Evolutionary conservation across 2,888 invertebrate species (phyloP), one percentile per base, ranked within the genome.

Genomic region (Pterostichus niger): DNA sequence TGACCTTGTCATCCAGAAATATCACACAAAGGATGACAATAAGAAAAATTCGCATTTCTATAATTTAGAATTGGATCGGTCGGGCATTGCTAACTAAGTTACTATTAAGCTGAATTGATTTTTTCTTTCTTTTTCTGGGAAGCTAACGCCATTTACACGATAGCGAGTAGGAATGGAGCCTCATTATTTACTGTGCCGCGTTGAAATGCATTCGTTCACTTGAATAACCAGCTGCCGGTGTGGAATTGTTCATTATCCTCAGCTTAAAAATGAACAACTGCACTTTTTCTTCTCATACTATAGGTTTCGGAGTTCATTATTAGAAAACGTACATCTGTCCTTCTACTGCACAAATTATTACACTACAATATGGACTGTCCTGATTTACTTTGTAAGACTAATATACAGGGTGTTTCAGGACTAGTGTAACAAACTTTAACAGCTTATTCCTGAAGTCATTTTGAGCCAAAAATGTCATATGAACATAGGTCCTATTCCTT

Each of bases 71-170:
- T 31, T 24, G 31, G 64, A 64, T 64, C 64, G 64, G 31, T 64
- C 35, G 35, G 35, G 64, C n/a, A 64, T 31, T 33, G 64, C 64
- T 64, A 64, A 64, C 64, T 64, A 64, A 64, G 35, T 64, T 64
- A 31, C 64, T 35, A 33, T 64, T 35, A 35, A 64, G 17, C 35
- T 64, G 64, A 64, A 64, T 64, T 64, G 64, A 64, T 64, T 31
- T 31, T 59, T 10, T 59, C 59, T 31, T 24, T 15, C 15, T 24
- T 64, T 64, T 64, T 31, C 31, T 31, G n/a, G 64, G 17, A 11
- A 64, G 24, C 24, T 31, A 64, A 35, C 11, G 31, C 64, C 31
- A 31, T 64, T 49, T 49, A 49, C 49, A 49, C 49, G 49, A 49
- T 49, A 49, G 49, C 49, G 13, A 64, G 64, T n/a, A 17, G 64